Percentiles rank a stretch among this genome's conserved stretches.
Evolutionary conservation across 2,888 invertebrate species (phyloP).

Genomic region (Esperia sulphurella): DNA sequence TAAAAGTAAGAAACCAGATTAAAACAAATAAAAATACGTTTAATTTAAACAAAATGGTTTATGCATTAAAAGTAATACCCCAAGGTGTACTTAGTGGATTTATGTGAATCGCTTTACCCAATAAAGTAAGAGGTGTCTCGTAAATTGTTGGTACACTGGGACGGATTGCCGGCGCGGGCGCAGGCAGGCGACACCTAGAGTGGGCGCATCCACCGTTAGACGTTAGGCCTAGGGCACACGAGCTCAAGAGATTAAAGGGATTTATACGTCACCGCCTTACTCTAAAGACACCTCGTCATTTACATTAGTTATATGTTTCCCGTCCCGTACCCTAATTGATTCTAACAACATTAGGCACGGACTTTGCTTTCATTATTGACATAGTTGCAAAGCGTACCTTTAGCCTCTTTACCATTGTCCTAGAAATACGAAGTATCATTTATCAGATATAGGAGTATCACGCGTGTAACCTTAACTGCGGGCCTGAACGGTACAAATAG

Average conservation of each 20-base stretch:
- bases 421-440: conserved; percentile 46
- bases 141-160: conserved; percentile 61
- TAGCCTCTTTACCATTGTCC: conserved; percentile 22
- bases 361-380: no score
- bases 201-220: conserved; percentile 71
- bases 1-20: neutral
- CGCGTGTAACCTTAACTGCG: conserved; percentile 57
- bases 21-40: neutral
- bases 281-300: conserved; percentile 23
- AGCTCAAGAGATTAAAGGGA: conserved; percentile 29
- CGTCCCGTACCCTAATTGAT: conserved; percentile 1
- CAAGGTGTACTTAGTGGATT: conserved; percentile 45
- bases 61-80: conserved; percentile 9
- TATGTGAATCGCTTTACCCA: conserved; percentile 69
- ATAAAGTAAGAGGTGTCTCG: conserved; percentile 72
- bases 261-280: conserved; percentile 7
- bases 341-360: neutral
- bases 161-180: conserved; percentile 43
- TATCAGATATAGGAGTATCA: conserved; percentile 55
- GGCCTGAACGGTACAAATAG: conserved; percentile 70
- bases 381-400: neutral
- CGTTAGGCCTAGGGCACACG: conserved; percentile 28
- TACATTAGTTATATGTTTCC: neutral
- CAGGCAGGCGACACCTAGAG: conserved; percentile 62
- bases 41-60: neutral